Percentiles rank a stretch among this genome's conserved stretches.
phyloP scores from a whole-genome alignment of 2,113 vertebrate species.

The Odocoileus virginianus region DNA sequence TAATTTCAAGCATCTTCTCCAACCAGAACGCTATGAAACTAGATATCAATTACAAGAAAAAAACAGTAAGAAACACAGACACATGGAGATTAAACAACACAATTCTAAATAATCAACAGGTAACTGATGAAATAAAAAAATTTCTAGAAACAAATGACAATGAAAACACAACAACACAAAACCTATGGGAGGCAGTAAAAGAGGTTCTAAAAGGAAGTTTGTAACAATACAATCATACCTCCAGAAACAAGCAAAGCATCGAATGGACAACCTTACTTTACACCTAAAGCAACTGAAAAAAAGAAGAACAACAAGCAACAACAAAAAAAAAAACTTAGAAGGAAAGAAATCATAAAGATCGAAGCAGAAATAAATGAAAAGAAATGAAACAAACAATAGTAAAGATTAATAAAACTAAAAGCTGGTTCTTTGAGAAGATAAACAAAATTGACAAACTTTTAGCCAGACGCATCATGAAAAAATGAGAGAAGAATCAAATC shows the following conservation, averaged over 20 bases:
- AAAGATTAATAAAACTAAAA: not conserved
- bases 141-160: not conserved
- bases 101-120: not conserved
- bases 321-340: not conserved
- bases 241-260: not conserved
- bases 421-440: not conserved
- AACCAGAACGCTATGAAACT: not conserved
- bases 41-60: not conserved
- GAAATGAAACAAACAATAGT: not conserved
- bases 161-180: not conserved
- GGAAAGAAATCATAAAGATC: not conserved
- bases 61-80: not conserved
- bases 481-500: not conserved
- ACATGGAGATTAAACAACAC: not conserved
- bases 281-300: not conserved
- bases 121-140: not conserved
- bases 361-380: not conserved
- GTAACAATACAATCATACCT: not conserved
- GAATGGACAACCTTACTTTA: not conserved
- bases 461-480: not conserved
- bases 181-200: not conserved
- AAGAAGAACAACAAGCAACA: not conserved
- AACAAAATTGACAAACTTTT: not conserved
- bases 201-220: not conserved
- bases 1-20: not conserved